phyloP scores from a whole-genome alignment of 2,888 invertebrate genomes.

The Cryptus armator region DNA sequence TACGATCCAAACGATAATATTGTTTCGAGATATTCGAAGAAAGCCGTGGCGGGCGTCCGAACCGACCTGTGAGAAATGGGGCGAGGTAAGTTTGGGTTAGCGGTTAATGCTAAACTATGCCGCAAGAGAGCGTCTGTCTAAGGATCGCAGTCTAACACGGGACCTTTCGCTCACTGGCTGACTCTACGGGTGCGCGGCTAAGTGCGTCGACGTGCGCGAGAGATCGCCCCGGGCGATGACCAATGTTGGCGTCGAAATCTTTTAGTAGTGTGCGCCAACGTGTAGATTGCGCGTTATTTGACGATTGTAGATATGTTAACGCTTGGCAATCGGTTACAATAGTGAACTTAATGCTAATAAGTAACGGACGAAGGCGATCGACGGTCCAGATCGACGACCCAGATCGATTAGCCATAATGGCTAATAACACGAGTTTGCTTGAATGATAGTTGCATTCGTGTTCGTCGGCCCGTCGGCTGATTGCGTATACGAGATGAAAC shows the following conservation, averaged over 20 bases:
- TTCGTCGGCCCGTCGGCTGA: not conserved
- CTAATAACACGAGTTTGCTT: constrained; percentile 5
- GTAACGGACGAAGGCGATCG: constrained; percentile 21
- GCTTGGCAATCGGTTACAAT: constrained; percentile 11
- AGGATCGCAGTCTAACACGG: no score
- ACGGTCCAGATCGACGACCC: constrained; percentile 28
- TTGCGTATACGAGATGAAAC: constrained; percentile 25
- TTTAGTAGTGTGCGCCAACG: not conserved
- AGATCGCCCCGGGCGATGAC: constrained; percentile 62
- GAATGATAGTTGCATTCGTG: constrained; percentile 2
- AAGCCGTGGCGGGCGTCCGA: no score
- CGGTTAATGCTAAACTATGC: no score
- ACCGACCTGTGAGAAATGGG: no score
- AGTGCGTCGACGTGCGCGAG: constrained; percentile 68
- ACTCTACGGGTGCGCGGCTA: constrained; percentile 63
- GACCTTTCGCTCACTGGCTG: no score
- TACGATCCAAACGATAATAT: no score
- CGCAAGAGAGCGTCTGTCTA: no score
- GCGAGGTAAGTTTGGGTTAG: no score
- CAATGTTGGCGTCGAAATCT: constrained; percentile 62
- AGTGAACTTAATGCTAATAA: not conserved
- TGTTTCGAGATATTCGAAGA: no score
- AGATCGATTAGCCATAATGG: no score
- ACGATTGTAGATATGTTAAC: not conserved
- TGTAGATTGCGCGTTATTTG: constrained; percentile 11